These are phyloP conservation scores for Formicarius rufipectus DNA, from an alignment of 2,113 vertebrate genomes.

Conservation along the genomic window DNA sequence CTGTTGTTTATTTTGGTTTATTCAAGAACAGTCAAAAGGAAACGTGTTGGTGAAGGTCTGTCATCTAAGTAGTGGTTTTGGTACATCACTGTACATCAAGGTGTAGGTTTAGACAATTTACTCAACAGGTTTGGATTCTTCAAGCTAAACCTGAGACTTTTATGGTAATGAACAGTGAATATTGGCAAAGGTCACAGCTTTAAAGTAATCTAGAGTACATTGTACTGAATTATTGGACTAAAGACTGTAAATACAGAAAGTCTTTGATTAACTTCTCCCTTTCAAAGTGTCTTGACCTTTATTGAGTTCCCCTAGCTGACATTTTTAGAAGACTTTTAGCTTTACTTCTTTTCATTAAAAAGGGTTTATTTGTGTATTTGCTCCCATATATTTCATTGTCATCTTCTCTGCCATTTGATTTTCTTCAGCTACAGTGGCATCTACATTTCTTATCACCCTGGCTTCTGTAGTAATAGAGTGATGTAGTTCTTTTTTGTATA, in stretches of 20 bases:
- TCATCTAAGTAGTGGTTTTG: not conserved
- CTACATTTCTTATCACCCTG: not conserved
- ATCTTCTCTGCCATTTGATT: not conserved
- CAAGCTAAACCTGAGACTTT: not conserved
- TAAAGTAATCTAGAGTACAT: not conserved
- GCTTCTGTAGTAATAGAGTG: not conserved
- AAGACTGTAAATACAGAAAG: slow-evolving; percentile 24
- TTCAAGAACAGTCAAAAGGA: slow-evolving; percentile 29
- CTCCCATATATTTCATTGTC: not conserved
- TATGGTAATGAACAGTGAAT: not conserved
- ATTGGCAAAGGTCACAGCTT: not conserved
- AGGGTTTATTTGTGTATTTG: slow-evolving; percentile 23
- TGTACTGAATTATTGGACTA: not conserved
- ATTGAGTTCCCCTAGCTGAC: slow-evolving; percentile 26
- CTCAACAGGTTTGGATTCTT: not conserved
- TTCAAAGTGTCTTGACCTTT: slow-evolving; percentile 44
- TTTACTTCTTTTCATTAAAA: slow-evolving; percentile 25
- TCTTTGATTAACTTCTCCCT: slow-evolving; percentile 34
- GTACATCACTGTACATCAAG: not conserved
- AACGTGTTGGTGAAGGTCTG: not conserved
- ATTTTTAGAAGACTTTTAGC: slow-evolving; percentile 49
- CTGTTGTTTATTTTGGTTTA: slow-evolving; percentile 59
- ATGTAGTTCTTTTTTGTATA: not conserved
- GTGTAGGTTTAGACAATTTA: not conserved
- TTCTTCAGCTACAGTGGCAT: not conserved